Conservation (phyloP, 1,140 invertebrate species). For the Ridgeia piscesae region DNA sequence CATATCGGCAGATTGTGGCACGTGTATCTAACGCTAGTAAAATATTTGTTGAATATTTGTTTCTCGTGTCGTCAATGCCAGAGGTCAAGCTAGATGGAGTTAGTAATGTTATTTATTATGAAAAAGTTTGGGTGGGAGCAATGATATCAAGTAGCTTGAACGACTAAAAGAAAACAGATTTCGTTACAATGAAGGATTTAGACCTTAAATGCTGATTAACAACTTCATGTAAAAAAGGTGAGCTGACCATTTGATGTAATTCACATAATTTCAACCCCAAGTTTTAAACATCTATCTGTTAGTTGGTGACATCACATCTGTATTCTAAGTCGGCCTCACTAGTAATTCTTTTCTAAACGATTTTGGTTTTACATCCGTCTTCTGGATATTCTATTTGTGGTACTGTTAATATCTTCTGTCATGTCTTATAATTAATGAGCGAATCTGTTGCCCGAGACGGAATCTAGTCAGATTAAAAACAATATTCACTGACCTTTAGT, state of each 20-base stretch:
- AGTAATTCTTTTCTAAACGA: neutral
- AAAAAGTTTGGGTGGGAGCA: neutral
- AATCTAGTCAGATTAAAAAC: neutral
- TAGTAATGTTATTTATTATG: neutral
- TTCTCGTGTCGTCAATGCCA: neutral
- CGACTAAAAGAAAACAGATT: neutral
- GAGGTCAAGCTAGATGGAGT: neutral
- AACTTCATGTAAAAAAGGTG: neutral
- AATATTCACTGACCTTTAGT: neutral
- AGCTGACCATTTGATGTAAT: neutral
- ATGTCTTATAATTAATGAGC: neutral
- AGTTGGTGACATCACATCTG: neutral
- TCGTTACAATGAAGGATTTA: neutral
- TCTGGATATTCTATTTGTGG: neutral
- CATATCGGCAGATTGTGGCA: neutral
- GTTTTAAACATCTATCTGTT: neutral
- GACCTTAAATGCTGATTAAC: no score
- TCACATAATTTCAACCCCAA: neutral
- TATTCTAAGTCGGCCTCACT: neutral
- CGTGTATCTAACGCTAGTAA: neutral
- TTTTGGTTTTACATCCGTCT: neutral
- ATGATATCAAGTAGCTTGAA: neutral
- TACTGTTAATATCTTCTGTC: neutral
- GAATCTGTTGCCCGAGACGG: neutral
- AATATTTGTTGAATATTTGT: constrained; percentile 7